These are phyloP conservation scores for Parus major DNA, from an alignment of 2,113 vertebrate genomes.

Conservation along the genomic window DNA sequence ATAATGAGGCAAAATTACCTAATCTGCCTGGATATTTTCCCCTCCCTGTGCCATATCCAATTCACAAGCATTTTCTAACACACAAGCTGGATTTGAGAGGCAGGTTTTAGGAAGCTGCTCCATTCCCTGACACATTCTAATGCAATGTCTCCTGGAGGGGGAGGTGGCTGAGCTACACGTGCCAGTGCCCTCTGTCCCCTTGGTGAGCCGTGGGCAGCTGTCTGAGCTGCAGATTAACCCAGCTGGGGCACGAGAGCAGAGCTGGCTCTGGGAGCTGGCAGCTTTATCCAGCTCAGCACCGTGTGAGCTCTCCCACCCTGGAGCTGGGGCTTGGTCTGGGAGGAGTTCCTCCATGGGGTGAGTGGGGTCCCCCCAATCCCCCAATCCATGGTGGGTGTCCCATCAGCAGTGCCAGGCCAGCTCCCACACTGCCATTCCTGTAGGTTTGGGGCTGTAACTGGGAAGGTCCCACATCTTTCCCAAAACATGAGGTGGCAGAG, in stretches of 20 bases:
- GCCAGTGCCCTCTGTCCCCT: not conserved
- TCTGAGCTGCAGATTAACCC: not conserved
- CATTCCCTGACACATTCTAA: not conserved
- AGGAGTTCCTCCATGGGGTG: rapidly evolving
- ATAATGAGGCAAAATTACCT: not conserved
- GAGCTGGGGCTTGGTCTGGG: rapidly evolving
- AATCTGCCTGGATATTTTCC: not conserved
- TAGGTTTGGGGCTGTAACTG: not conserved
- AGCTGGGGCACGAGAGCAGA: not conserved
- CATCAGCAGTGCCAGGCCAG: not conserved
- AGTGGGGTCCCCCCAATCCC: rapidly evolving
- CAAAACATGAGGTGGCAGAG: not conserved
- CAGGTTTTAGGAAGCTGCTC: not conserved
- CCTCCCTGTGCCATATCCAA: not conserved
- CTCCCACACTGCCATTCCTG: rapidly evolving
- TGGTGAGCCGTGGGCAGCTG: not conserved
- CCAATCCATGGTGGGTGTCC: not conserved
- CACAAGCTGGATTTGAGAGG: not conserved
- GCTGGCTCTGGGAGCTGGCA: not conserved
- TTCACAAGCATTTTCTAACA: not conserved
- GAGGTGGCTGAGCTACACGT: not conserved
- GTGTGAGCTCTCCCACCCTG: rapidly evolving
- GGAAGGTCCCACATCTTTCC: not conserved
- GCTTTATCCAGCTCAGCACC: rapidly evolving
- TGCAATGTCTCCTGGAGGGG: rapidly evolving